Evolutionary conservation across 2,113 vertebrate species (phyloP), one percentile per base, ranked within the genome.

Genomic region (Apeltes quadracus): DNA sequence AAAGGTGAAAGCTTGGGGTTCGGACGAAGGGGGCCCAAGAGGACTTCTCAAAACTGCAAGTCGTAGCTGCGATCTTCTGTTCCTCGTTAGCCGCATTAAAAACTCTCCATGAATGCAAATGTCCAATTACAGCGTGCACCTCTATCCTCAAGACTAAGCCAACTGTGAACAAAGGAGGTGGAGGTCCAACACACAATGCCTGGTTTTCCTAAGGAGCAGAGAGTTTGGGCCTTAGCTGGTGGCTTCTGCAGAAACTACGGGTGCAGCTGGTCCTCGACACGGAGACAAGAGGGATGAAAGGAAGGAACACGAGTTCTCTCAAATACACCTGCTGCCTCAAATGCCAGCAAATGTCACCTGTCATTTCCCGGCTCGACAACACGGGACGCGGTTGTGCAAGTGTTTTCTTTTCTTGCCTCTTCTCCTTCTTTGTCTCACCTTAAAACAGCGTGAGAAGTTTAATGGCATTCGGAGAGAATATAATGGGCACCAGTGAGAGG

Each of bases 331-430:
- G 61, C 83, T 73, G 79, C 75, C 78, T 61, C 79, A 85, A 87
- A 91, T 84, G 81, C 71, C 81, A 84, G 75, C 79, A 84, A 88
- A 88, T 87, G 86, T 89, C 88, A 88, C 74, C 77, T 78, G 76
- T 72, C 76, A 70, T 72, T 81, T 75, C 32, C 50, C 46, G 75
- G 48, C 62, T 50, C 27, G 58, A 83, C 63, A 63, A 67, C 78
- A 34, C 59, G 67, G n/a, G 51, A 65, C 29, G 9, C 20, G 46
- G 0, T 20, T 20, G 4, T 34, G 29, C 5, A 5, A 32, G 29
- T 22, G 8, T 50, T 50, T 48, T 51, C 2, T 23, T 23, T 6
- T 22, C 12, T n/a, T 13, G 3, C 22, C 32, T 34, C 32, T 43
- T 36, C 59, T 50, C 50, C 23, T 32, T 18, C 12, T 20, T 12